These are phyloP conservation scores for Chromoteleia sp. DNA, from an alignment of 2,888 invertebrate species.

Conservation along the genomic window DNA sequence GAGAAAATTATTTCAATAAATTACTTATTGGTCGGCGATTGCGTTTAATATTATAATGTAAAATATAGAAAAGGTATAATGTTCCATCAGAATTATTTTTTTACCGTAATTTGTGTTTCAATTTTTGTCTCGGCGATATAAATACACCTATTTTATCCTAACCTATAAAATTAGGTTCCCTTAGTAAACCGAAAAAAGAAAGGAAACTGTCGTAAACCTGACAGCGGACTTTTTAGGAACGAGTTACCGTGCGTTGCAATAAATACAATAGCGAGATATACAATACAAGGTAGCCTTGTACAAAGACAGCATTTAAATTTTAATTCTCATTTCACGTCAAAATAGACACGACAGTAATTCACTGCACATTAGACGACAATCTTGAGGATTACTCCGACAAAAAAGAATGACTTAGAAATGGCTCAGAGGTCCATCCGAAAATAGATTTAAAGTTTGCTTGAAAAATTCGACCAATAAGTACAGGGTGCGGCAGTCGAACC, in stretches of 20 bases:
- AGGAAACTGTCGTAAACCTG: conserved; percentile 27
- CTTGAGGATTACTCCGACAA: conserved; percentile 18
- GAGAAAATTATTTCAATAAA: not conserved
- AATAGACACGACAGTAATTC: conserved; percentile 15
- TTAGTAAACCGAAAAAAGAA: not conserved
- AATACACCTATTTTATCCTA: conserved; percentile 7
- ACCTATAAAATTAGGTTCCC: conserved; percentile 27
- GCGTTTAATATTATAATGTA: too few relatives aligned
- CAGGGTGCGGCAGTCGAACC: too few relatives aligned
- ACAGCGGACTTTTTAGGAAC: conserved; percentile 12
- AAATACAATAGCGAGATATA: too few relatives aligned
- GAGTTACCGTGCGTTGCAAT: conserved; percentile 17
- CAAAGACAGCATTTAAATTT: conserved; percentile 23
- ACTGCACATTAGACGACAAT: conserved; percentile 45
- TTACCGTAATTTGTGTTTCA: too few relatives aligned
- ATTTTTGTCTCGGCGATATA: not conserved
- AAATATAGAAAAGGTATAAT: too few relatives aligned
- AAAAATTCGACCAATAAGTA: conserved; percentile 34
- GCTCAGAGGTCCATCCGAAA: conserved; percentile 25
- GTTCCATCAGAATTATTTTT: too few relatives aligned
- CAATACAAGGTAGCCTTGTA: conserved; percentile 9
- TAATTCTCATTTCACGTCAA: conserved; percentile 19
- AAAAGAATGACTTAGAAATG: conserved; percentile 33
- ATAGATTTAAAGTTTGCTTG: not conserved
- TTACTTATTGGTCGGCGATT: too few relatives aligned